Conservation (phyloP, 35 echinoderm and acorn worm genomes). For the Heliocidaris erythrogramma region DNA sequence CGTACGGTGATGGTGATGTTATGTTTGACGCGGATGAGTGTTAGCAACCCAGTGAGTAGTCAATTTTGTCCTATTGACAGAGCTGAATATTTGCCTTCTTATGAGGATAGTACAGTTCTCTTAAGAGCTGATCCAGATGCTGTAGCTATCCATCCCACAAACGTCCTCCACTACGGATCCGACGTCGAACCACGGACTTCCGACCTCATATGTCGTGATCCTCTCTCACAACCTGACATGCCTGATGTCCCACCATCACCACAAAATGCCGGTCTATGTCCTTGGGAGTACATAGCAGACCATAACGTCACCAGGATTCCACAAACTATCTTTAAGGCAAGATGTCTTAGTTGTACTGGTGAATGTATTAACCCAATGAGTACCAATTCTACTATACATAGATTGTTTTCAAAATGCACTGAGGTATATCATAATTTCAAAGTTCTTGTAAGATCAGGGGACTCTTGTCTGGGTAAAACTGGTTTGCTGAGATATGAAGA, state of each 20-base stretch:
- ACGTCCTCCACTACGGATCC: neutral
- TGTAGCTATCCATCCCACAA: neutral
- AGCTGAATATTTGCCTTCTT: neutral
- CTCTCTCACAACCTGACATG: neutral
- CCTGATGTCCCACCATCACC: neutral
- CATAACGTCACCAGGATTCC: neutral
- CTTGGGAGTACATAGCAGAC: constrained; percentile 9
- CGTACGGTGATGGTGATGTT: neutral
- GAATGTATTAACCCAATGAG: neutral
- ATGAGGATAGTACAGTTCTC: neutral
- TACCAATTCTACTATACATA: neutral
- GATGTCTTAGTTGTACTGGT: neutral
- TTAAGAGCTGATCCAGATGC: neutral
- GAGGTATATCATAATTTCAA: no score
- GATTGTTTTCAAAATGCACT: no score
- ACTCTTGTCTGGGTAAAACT: no score
- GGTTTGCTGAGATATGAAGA: no score
- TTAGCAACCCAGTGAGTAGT: neutral
- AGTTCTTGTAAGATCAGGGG: no score
- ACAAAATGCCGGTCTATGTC: constrained; percentile 17
- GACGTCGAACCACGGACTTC: neutral
- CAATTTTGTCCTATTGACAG: neutral
- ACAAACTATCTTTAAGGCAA: constrained; percentile 20
- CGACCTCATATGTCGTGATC: neutral
- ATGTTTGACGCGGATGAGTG: neutral